These are phyloP conservation scores for Eledona agricola DNA, from an alignment of 2,888 invertebrate species.

Conservation along the genomic window DNA sequence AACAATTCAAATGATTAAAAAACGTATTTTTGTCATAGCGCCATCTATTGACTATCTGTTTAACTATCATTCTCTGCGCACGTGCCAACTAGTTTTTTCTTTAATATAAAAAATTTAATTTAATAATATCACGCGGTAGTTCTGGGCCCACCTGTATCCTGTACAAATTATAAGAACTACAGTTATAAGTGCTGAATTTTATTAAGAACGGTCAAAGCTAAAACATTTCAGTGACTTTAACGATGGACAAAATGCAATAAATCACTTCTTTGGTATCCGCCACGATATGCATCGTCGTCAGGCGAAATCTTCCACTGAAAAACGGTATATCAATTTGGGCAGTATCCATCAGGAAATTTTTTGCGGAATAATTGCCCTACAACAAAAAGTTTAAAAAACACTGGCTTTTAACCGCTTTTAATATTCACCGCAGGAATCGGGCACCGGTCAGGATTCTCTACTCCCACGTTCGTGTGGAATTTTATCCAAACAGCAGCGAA, in stretches of 20 bases:
- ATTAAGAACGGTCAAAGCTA: too few species aligned
- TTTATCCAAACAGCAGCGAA: constrained; percentile 7
- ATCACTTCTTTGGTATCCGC: constrained; percentile 2
- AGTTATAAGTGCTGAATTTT: too few species aligned
- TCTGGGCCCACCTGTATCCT: too few species aligned
- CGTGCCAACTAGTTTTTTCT: too few species aligned
- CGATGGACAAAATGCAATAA: constrained; percentile 4
- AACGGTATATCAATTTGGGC: constrained; percentile 9
- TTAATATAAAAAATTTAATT: too few species aligned
- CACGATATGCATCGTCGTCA: neutral
- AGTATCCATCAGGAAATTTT: constrained; percentile 13
- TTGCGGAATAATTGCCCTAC: constrained; percentile 27
- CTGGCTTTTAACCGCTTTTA: constrained; percentile 1
- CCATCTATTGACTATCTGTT: too few species aligned
- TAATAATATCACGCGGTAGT: too few species aligned
- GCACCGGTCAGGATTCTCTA: constrained; percentile 13
- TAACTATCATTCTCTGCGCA: too few species aligned
- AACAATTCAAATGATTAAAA: too few species aligned
- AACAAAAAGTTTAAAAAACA: constrained; percentile 3
- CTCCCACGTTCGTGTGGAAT: constrained; percentile 1
- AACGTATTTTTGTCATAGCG: too few species aligned
- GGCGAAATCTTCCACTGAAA: constrained; percentile 17
- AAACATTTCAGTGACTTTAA: constrained; percentile 12
- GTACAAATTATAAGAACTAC: too few species aligned
- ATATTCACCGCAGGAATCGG: constrained; percentile 18